These are phyloP conservation scores for Drosophila seguyi DNA, from an alignment of 1,140 invertebrate species.

Conservation along the genomic window DNA sequence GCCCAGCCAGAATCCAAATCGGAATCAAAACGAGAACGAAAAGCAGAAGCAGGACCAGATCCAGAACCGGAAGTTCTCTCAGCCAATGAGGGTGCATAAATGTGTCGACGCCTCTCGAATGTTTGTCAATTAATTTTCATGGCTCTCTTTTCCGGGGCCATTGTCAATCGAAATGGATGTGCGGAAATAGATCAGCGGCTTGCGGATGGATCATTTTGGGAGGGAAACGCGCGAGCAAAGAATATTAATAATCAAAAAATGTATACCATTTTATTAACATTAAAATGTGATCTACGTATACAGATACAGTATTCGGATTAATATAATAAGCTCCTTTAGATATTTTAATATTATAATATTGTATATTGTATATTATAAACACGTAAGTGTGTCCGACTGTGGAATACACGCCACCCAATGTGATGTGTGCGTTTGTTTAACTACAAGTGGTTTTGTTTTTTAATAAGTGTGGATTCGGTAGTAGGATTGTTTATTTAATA, in stretches of 20 bases:
- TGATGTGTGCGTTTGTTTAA: too few relatives aligned
- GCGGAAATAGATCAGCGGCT: constrained; percentile 45
- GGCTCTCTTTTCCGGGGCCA: constrained; percentile 40
- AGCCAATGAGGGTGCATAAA: constrained; percentile 72
- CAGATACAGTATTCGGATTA: too few relatives aligned
- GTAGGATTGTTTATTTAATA: too few relatives aligned
- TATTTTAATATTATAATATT: too few relatives aligned
- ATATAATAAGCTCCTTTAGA: too few relatives aligned
- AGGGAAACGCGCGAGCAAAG: not conserved
- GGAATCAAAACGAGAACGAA: too few relatives aligned
- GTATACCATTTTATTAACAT: not conserved
- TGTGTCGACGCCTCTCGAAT: constrained; percentile 72
- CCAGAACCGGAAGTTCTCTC: constrained; percentile 67
- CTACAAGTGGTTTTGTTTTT: too few relatives aligned
- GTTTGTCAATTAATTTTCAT: constrained; percentile 52
- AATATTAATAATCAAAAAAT: not conserved
- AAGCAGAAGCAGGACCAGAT: constrained; percentile 47
- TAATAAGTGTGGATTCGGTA: too few relatives aligned
- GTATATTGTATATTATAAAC: too few relatives aligned
- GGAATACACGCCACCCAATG: too few relatives aligned
- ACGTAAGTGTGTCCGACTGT: too few relatives aligned
- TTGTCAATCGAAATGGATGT: constrained; percentile 41
- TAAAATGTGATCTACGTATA: not conserved
- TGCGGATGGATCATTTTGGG: not conserved
- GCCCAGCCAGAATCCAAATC: not conserved